These are phyloP conservation scores for Tupaia chinensis DNA, from an alignment of 2,113 vertebrate species.

Conservation along the genomic window DNA sequence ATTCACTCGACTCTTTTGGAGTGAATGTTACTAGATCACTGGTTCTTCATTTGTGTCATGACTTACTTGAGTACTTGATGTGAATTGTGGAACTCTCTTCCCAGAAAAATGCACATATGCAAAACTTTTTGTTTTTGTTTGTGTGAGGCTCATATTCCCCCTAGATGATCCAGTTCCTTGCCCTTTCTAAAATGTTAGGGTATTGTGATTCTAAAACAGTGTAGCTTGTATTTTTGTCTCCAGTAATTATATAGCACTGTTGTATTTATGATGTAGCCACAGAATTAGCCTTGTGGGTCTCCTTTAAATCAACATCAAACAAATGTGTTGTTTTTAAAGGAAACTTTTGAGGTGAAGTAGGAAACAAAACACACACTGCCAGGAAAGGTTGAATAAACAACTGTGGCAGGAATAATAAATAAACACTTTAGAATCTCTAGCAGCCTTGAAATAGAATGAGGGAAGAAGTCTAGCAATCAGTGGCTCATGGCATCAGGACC, in stretches of 20 bases:
- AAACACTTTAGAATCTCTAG: background rate
- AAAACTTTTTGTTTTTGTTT: conserved; percentile 44
- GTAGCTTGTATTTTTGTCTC: conserved; percentile 57
- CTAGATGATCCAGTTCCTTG: background rate
- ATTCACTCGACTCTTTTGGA: background rate
- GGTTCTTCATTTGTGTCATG: background rate
- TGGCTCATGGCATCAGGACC: background rate
- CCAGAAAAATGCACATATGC: background rate
- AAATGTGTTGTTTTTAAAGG: conserved; percentile 61
- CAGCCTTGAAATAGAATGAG: background rate
- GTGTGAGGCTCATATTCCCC: background rate
- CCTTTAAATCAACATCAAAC: conserved; percentile 60
- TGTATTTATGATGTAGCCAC: conserved; percentile 36
- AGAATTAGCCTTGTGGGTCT: conserved; percentile 45
- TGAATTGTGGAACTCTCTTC: background rate
- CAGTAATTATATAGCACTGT: conserved; percentile 56
- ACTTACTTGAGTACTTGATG: conserved; percentile 32
- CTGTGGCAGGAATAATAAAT: conserved; percentile 5
- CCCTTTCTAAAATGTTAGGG: conserved; percentile 59
- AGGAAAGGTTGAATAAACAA: conserved; percentile 58
- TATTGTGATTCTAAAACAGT: conserved; percentile 27
- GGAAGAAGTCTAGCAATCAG: background rate
- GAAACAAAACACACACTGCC: conserved; percentile 37
- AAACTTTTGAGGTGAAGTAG: conserved; percentile 35
- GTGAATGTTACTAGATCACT: background rate